Percentiles rank a stretch among this genome's conserved stretches.
These are phyloP conservation scores for Chrysotoxum bicinctum DNA, from an alignment of 2,888 invertebrate genomes.

Conservation along the genomic window DNA sequence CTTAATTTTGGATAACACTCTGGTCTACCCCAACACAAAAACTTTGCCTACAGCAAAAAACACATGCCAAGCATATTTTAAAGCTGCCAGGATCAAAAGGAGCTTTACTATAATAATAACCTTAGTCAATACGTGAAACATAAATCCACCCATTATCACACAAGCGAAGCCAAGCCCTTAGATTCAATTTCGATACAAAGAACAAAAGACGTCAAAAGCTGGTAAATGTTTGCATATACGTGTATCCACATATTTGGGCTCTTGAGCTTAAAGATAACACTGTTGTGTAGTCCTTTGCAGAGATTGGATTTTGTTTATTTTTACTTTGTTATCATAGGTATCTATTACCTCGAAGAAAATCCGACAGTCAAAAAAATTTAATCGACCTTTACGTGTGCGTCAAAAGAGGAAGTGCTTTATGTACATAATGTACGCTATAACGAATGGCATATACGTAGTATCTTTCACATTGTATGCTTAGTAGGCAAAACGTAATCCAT, in stretches of 20 bases:
- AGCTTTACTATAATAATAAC: not conserved
- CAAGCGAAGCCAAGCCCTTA: conserved; percentile 12
- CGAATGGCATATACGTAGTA: not conserved
- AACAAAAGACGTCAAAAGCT: conserved; percentile 46
- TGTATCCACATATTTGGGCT: not conserved
- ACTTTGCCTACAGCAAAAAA: not conserved
- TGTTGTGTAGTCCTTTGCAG: conserved; percentile 28
- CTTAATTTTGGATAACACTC: conserved; percentile 30
- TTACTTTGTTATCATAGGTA: not conserved
- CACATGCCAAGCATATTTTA: conserved; percentile 19
- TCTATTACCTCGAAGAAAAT: not conserved
- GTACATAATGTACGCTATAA: not conserved
- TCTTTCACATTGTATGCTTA: conserved; percentile 21
- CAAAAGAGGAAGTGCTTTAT: conserved; percentile 26
- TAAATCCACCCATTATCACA: conserved; percentile 2
- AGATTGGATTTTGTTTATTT: conserved; percentile 18
- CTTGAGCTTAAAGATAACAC: conserved; percentile 17
- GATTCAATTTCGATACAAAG: conserved; percentile 45
- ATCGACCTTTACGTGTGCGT: conserved; percentile 54
- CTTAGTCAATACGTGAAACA: conserved; percentile 20
- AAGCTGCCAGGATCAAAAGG: not conserved
- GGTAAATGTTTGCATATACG: conserved; percentile 7
- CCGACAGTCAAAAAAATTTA: conserved; percentile 35
- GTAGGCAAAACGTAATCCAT: conserved; percentile 6
- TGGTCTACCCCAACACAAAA: not conserved